phyloP scores from a whole-genome alignment of 1,140 invertebrate species.

The Artemia franciscana region DNA sequence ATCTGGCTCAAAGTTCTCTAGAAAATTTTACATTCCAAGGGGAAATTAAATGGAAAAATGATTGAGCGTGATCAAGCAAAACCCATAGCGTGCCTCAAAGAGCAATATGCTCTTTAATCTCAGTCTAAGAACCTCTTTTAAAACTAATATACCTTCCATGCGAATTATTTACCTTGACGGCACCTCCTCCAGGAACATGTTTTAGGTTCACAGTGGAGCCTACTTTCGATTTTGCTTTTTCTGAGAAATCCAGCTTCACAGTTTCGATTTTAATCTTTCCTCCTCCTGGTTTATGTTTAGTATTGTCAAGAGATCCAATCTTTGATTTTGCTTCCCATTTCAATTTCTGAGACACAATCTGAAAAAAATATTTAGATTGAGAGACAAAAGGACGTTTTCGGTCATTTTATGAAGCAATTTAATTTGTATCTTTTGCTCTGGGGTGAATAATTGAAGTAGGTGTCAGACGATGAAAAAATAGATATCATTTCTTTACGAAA shows the following conservation, averaged over 20 bases:
- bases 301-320: slow-evolving; percentile 78
- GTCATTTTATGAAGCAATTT: too few species aligned
- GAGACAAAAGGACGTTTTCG: too few species aligned
- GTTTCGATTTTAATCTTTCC: slow-evolving; percentile 77
- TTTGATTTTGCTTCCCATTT: slow-evolving; percentile 82
- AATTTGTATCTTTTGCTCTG: too few species aligned
- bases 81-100: not conserved
- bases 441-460: too few species aligned
- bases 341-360: slow-evolving; percentile 62
- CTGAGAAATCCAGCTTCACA: slow-evolving; percentile 70
- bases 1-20: too few species aligned
- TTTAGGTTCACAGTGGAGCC: slow-evolving; percentile 77
- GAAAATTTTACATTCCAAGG: too few species aligned
- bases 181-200: slow-evolving; percentile 64
- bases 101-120: slow-evolving; percentile 4
- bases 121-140: not conserved
- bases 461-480: too few species aligned
- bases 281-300: slow-evolving; percentile 71
- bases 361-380: not conserved
- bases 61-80: not conserved
- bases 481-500: too few species aligned
- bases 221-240: slow-evolving; percentile 72
- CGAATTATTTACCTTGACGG: slow-evolving; percentile 60
- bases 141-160: slow-evolving; percentile 4
- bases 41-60: slow-evolving; percentile 10